Conservation (phyloP, 53 echinoderm and acorn worm species). For the Echinometra lucunter region DNA sequence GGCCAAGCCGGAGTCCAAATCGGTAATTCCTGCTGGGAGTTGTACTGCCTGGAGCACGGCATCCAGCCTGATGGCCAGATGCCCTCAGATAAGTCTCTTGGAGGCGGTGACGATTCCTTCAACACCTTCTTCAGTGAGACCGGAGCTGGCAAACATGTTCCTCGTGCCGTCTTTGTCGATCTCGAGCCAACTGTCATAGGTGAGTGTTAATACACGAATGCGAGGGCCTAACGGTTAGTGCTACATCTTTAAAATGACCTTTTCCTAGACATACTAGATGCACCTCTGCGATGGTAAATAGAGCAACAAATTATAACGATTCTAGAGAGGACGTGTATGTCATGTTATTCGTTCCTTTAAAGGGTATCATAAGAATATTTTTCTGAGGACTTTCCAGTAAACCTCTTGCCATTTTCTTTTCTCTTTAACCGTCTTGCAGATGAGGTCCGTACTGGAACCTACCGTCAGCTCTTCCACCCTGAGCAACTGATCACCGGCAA, state of each 20-base stretch:
- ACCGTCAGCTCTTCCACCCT: constrained; percentile 92
- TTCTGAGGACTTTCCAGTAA: too few species aligned
- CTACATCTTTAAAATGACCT: too few species aligned
- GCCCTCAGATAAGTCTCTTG: constrained; percentile 70
- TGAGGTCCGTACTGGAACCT: constrained; percentile 82
- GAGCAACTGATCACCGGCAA: constrained; percentile 97
- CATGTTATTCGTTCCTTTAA: too few species aligned
- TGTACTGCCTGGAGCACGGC: constrained; percentile 91
- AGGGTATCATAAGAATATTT: neutral
- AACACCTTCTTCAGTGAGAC: constrained; percentile 80
- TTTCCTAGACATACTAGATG: too few species aligned
- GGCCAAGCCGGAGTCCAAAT: constrained; percentile 96
- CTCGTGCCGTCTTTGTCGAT: constrained; percentile 63
- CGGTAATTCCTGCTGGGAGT: constrained; percentile 92
- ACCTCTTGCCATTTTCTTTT: neutral
- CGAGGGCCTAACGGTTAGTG: neutral
- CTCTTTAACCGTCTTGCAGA: constrained; percentile 41
- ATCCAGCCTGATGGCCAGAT: constrained; percentile 96
- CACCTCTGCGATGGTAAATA: neutral
- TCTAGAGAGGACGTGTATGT: too few species aligned
- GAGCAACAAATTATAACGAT: too few species aligned
- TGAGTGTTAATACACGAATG: neutral
- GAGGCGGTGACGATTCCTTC: constrained; percentile 64
- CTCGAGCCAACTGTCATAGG: constrained; percentile 70
- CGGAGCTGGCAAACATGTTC: constrained; percentile 64